Percentiles rank a stretch among this genome's conserved stretches.
These are phyloP conservation scores for Actinopyga echinites DNA, from an alignment of 53 echinoderm and acorn worm genomes.

Conservation along the genomic window DNA sequence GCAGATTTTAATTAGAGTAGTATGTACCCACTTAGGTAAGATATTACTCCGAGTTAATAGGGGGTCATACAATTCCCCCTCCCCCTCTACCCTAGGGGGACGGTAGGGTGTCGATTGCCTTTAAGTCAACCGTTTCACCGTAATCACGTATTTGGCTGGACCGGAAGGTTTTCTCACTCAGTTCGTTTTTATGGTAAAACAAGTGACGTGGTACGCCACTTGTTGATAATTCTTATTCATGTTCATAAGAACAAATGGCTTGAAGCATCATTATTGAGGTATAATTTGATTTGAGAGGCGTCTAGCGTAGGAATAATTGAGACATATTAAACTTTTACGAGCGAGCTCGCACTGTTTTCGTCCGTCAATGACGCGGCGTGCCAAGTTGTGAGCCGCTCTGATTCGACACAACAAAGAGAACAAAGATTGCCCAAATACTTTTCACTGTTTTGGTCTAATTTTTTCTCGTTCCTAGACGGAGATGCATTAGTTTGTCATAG, in stretches of 20 bases:
- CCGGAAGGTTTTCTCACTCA: neutral
- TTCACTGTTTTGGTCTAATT: no score
- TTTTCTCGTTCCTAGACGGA: no score
- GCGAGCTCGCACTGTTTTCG: neutral
- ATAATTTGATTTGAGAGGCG: constrained; percentile 44
- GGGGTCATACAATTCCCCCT: constrained; percentile 44
- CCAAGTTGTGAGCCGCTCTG: neutral
- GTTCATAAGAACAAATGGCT: neutral
- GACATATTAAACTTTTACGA: constrained; percentile 46
- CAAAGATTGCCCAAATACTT: constrained; percentile 1
- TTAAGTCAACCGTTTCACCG: neutral
- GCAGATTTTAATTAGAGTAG: constrained; percentile 17
- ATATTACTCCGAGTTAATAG: neutral
- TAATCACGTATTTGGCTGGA: neutral
- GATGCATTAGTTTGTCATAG: no score
- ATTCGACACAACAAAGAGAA: constrained; percentile 26
- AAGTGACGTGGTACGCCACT: constrained; percentile 14
- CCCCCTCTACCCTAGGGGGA: constrained; percentile 64
- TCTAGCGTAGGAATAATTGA: constrained; percentile 33
- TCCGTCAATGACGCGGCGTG: constrained; percentile 3
- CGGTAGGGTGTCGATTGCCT: constrained; percentile 71
- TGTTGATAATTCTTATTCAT: constrained; percentile 22
- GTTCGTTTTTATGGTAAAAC: constrained; percentile 30
- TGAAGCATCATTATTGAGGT: neutral
- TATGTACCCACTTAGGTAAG: constrained; percentile 42